Evolutionary conservation across 2,113 vertebrate genomes (phyloP), one percentile per base, ranked within the genome.

Genomic region (Hyperopisus bebe): DNA sequence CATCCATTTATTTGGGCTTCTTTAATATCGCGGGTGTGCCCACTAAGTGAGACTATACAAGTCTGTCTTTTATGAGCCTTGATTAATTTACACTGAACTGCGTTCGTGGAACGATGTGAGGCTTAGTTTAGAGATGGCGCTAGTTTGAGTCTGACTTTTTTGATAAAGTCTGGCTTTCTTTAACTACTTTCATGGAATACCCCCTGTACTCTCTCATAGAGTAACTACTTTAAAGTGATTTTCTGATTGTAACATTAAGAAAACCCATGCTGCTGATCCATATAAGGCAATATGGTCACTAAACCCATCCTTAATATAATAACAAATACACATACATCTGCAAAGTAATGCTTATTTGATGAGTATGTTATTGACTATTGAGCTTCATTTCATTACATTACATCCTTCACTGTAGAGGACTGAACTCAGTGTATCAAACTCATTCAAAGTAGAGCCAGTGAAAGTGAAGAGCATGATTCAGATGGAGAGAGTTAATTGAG

Each of bases 401-500:
- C 89, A 48, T 48, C 83, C 48, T 91, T 89, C 53, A 90, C 77
- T 84, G 88, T 82, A 47, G 86, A 27, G 62, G 44, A 88, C 90
- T 74, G 66, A 70, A 84, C 90, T 39, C 51, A 89, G 88, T 86
- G 90, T 89, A 89, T 70, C 62, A 90, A 90, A 47, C 55, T 88
- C 84, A 85, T 53, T 84, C 13, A 24, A 91, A 35, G 51, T 88
- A 91, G 66, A 74, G 91, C 82, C 86, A 88, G 80, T 46, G 55
- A 35, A 27, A 50, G 86, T 90, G 90, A 92, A 92, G 80, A 88
- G 90, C 91, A 88, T 92, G 91, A 91, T 90, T 92, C 46, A 89
- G 82, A 93, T 92, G 90, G 93, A 91, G 89, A 88, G 42, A 93
- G 90, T 90, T 93, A 92, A 92, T 93, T 93, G 90, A 92, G 91